phyloP scores from a whole-genome alignment of 2,888 invertebrate species.

The Aphrophora alni region DNA sequence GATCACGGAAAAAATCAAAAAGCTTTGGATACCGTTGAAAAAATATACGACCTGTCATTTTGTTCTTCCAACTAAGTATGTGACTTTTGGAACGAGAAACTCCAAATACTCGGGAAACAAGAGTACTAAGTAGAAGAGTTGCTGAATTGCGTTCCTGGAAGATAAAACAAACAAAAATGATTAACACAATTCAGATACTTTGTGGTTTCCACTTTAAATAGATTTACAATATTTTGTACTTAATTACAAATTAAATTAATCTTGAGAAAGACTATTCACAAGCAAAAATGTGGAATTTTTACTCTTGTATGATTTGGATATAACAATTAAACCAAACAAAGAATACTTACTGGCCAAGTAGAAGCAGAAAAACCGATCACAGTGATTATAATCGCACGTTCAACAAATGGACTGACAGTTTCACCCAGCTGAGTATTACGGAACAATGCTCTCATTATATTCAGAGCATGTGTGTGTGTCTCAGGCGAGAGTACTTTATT shows the following conservation, averaged over 20 bases:
- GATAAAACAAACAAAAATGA: no score
- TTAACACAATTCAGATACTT: no score
- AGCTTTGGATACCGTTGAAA: conserved; percentile 74
- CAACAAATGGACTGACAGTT: conserved; percentile 70
- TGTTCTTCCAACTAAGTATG: conserved; percentile 67
- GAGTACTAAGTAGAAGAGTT: conserved; percentile 81
- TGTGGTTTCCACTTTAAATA: no score
- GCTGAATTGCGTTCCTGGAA: conserved; percentile 83
- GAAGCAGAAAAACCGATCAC: conserved; percentile 74
- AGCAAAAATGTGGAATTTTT: no score
- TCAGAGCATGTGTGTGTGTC: conserved; percentile 72
- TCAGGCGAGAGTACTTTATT: background rate
- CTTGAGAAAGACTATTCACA: no score
- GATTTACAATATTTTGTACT: no score
- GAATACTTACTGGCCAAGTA: conserved; percentile 76
- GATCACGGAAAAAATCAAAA: conserved; percentile 63
- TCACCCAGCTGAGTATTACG: conserved; percentile 79
- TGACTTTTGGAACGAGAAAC: conserved; percentile 69
- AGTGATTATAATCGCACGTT: conserved; percentile 67
- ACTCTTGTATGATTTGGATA: no score
- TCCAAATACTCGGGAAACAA: conserved; percentile 88
- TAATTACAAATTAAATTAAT: no score
- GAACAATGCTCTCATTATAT: conserved; percentile 83
- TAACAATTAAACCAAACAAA: no score
- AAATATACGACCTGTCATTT: conserved; percentile 80